Percentiles rank a stretch among this genome's conserved stretches.
Evolutionary conservation across 2,797 vertebrate species (phyloP).

Genomic region (Borostomias antarcticus): DNA sequence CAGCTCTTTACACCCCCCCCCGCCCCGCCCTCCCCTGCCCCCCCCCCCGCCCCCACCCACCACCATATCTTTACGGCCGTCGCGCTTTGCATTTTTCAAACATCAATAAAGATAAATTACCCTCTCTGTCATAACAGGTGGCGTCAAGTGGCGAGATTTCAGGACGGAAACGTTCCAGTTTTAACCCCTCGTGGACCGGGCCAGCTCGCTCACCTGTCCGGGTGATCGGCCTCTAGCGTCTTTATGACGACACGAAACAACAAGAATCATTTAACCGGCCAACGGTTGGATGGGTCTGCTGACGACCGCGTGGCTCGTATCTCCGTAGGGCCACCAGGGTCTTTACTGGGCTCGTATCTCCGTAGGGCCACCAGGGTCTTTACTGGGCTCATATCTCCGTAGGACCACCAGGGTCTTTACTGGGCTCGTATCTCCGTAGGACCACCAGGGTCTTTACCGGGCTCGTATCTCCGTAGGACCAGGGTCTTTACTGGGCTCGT

Average conservation of each 20-base stretch:
- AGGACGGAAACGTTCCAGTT: constrained; percentile 28
- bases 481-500: too few relatives aligned
- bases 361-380: too few relatives aligned
- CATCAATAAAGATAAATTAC: constrained; percentile 77
- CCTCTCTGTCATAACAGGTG: constrained; percentile 60
- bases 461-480: too few relatives aligned
- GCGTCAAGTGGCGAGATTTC: constrained; percentile 47
- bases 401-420: too few relatives aligned
- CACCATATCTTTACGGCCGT: constrained; percentile 65
- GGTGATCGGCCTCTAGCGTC: constrained; percentile 29
- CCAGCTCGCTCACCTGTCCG: constrained; percentile 29
- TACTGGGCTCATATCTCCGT: too few relatives aligned
- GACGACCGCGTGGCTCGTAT: too few relatives aligned
- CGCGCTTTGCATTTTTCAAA: constrained; percentile 77
- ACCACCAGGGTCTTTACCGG: too few relatives aligned
- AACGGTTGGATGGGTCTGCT: too few relatives aligned
- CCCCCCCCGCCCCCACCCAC: constrained; percentile 54
- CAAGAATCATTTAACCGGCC: not conserved
- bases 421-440: too few relatives aligned
- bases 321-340: too few relatives aligned
- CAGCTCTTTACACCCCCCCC: constrained; percentile 38
- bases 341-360: too few relatives aligned
- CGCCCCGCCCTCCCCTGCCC: constrained; percentile 49
- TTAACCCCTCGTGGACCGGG: constrained; percentile 23
- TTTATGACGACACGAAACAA: constrained; percentile 6